Conservation (phyloP, 2,888 invertebrate species). For the Caenorhabditis macrosperma region DNA sequence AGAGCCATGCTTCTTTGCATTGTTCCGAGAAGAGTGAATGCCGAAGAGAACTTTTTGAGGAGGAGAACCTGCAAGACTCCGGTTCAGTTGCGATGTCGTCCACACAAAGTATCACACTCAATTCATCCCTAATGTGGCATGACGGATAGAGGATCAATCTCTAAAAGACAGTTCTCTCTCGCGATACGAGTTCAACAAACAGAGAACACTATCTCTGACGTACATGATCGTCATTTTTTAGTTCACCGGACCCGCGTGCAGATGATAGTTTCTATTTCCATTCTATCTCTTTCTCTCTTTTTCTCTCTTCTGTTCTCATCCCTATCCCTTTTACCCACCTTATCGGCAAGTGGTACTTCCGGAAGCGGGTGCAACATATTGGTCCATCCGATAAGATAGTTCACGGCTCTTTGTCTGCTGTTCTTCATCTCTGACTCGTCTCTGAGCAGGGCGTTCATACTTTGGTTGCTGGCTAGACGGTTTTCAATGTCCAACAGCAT, state of each 20-base stretch:
- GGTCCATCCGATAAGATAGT: conserved; percentile 76
- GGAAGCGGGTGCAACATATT: conserved; percentile 77
- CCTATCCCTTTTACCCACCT: conserved; percentile 61
- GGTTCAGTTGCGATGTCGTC: background rate
- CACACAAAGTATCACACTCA: conserved; percentile 11
- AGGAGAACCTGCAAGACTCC: conserved; percentile 68
- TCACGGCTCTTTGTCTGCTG: conserved; percentile 69
- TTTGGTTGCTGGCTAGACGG: conserved; percentile 66
- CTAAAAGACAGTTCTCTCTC: conserved; percentile 25
- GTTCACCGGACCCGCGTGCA: conserved; percentile 27
- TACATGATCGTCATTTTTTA: conserved; percentile 56
- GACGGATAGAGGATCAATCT: conserved; percentile 15
- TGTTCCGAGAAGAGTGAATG: conserved; percentile 74
- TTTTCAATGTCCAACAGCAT: conserved; percentile 76
- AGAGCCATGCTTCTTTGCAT: conserved; percentile 75
- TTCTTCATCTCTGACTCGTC: conserved; percentile 62
- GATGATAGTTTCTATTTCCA: conserved; percentile 36
- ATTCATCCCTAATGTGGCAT: conserved; percentile 30
- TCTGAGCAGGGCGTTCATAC: conserved; percentile 65
- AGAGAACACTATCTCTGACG: conserved; percentile 55
- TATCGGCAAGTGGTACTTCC: conserved; percentile 75
- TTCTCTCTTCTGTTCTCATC: background rate
- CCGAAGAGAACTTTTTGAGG: conserved; percentile 71
- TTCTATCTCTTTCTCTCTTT: conserved; percentile 22
- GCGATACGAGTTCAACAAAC: conserved; percentile 50